Evolutionary conservation across 2,113 vertebrate species (phyloP), one percentile per base, ranked within the genome.

Genomic region (Oophaga pumilio): DNA sequence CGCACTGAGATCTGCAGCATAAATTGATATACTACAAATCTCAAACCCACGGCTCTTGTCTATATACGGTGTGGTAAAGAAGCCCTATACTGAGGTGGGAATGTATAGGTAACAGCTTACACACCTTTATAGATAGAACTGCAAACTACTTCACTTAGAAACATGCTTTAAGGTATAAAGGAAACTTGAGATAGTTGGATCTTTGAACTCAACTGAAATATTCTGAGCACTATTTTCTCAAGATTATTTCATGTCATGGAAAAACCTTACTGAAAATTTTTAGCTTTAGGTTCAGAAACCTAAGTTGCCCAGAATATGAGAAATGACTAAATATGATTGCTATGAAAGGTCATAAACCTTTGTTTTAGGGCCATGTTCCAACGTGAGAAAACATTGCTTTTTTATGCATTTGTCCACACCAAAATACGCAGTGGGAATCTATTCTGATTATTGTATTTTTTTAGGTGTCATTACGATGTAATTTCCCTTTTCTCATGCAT

Each of bases 301-400:
- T 43, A 26, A 84, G 53, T n/a, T 52, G 7, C 62, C 24, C 22
- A 69, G 33, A 18, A 24, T 9, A 18, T 69, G 81, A 83, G 9
- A 69, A 69, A 22, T 83, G 12, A 69, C 81, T n/a, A 83, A 52
- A 84, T n/a, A 15, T 13, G 33, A 71, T 26, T 84, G 24, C 18
- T 28, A 57, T 26, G 18, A 84, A 84, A 84, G 53, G 68, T 26
- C 24, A 33, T 84, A 84, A 84, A 73, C 10, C n/a, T 53, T 84
- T 73, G 13, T 33, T 43, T 43, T 43, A 43, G 33, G 33, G 33
- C 33, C 33, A 43, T 43, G 33, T 43, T 43, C 33, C 33, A 43
- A 43, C 33, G 33, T 43, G 33, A 43, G 33, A 43, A 43, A 43
- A 43, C 33, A 43, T 43, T 43, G 33, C 33, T 43, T 43, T 43